Percentiles rank a stretch among this genome's conserved stretches.
phyloP scores from a whole-genome alignment of 2,888 invertebrate genomes.

The Balanococcus diminutus region DNA sequence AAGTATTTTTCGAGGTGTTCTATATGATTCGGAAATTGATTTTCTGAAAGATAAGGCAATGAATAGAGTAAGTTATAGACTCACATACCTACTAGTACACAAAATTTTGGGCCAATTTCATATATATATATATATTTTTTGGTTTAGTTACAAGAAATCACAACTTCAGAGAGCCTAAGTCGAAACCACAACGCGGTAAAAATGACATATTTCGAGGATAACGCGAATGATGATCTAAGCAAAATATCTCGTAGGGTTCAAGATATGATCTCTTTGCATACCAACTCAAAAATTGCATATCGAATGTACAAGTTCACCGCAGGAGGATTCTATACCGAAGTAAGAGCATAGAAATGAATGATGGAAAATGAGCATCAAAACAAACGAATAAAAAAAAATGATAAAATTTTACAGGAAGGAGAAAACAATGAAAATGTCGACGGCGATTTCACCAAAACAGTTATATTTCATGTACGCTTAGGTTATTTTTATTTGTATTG shows the following conservation, averaged over 20 bases:
- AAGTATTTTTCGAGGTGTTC: background rate
- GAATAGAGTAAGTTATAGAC: background rate
- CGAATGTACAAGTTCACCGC: background rate
- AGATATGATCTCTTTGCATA: background rate
- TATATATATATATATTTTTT: background rate
- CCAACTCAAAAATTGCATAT: background rate
- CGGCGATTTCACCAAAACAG: background rate
- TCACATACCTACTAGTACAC: no score
- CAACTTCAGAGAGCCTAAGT: background rate
- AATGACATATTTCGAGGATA: background rate
- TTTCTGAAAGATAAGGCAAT: background rate
- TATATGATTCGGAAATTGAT: background rate
- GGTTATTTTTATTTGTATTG: background rate
- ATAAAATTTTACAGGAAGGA: background rate
- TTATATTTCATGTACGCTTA: background rate
- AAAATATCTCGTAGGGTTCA: background rate
- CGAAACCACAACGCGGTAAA: background rate
- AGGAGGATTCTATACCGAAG: background rate
- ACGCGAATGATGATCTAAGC: background rate
- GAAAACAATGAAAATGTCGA: background rate
- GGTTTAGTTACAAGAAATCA: background rate
- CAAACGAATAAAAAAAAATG: background rate
- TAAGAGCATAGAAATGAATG: no score
- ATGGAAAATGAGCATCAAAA: background rate
- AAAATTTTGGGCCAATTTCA: background rate